Evolutionary conservation across 1,140 invertebrate species (phyloP).

Genomic region (Drosophila arizonae): DNA sequence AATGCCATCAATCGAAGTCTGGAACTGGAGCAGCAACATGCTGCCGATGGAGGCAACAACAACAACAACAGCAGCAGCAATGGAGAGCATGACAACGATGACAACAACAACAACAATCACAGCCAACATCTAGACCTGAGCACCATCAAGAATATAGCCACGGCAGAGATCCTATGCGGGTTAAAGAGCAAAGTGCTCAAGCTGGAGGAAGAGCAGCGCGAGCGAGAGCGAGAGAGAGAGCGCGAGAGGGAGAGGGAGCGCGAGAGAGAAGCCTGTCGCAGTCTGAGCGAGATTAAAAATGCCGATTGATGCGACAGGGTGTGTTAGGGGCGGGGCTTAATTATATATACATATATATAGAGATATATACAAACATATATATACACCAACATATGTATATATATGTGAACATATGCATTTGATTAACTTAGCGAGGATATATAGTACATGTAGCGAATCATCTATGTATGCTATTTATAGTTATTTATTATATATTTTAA

Average conservation of each 20-base stretch:
- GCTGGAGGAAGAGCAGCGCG: slow-evolving; percentile 73
- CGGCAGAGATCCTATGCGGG: slow-evolving; percentile 75
- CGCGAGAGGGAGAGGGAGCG: slow-evolving; percentile 62
- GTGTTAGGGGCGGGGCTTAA: slow-evolving; percentile 31
- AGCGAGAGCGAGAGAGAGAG: slow-evolving; percentile 59
- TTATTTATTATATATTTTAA: slow-evolving; percentile 79
- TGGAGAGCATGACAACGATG: slow-evolving; percentile 44
- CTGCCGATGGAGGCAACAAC: slow-evolving; percentile 1
- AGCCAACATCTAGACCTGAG: slow-evolving; percentile 73
- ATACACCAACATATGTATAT: slow-evolving; percentile 15
- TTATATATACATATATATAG: slow-evolving; percentile 8
- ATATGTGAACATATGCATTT: slow-evolving; percentile 58
- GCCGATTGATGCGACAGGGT: slow-evolving; percentile 58
- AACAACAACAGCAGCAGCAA: slow-evolving; percentile 43
- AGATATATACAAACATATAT: slow-evolving; percentile 2
- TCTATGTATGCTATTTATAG: slow-evolving; percentile 71
- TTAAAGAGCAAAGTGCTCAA: slow-evolving; percentile 80
- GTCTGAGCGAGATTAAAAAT: slow-evolving; percentile 73
- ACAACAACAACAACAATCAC: slow-evolving; percentile 68
- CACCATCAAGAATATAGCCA: slow-evolving; percentile 79
- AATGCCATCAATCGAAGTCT: slow-evolving; percentile 70
- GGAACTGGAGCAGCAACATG: slow-evolving; percentile 27
- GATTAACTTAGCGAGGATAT: slow-evolving; percentile 62
- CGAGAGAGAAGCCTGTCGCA: slow-evolving; percentile 66
- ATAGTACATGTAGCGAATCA: slow-evolving; percentile 40